phyloP scores from a whole-genome alignment of 1,140 invertebrate species.

The Drosophila sechellia region DNA sequence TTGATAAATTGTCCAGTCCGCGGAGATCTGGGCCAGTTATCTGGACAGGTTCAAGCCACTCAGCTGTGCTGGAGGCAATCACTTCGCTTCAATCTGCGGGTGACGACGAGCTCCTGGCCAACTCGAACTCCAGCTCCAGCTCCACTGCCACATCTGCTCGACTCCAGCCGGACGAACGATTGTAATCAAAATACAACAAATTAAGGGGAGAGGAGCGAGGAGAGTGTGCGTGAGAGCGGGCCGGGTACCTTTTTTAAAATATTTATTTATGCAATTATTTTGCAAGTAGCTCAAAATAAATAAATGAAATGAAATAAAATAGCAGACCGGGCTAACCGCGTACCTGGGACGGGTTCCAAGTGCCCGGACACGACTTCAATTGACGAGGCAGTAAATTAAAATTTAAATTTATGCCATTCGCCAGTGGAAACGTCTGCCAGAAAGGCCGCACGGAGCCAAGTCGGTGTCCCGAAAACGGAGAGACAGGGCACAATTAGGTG shows the following conservation, averaged over 20 bases:
- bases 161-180: slow-evolving; percentile 53
- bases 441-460: slow-evolving; percentile 9
- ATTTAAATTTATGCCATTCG: slow-evolving; percentile 84
- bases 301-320: slow-evolving; percentile 84
- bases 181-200: slow-evolving; percentile 84
- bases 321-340: slow-evolving; percentile 44
- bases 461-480: slow-evolving; percentile 36
- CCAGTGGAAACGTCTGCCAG: slow-evolving; percentile 29
- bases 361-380: slow-evolving; percentile 74
- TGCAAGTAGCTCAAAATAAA: slow-evolving; percentile 84
- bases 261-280: slow-evolving; percentile 84
- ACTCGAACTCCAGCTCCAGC: background rate
- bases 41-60: slow-evolving; percentile 23
- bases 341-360: slow-evolving; percentile 54
- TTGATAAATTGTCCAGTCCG: slow-evolving; percentile 73
- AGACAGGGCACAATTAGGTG: slow-evolving; percentile 55
- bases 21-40: slow-evolving; percentile 28
- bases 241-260: slow-evolving; percentile 81
- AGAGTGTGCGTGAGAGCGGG: slow-evolving; percentile 19
- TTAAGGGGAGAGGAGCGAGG: slow-evolving; percentile 62
- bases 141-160: slow-evolving; percentile 55
- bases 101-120: slow-evolving; percentile 13
- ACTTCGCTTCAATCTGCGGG: slow-evolving; percentile 68
- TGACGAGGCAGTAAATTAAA: slow-evolving; percentile 83
- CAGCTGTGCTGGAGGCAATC: slow-evolving; percentile 42